phyloP scores from a whole-genome alignment of 2,797 vertebrate species.

The Manis javanica region DNA sequence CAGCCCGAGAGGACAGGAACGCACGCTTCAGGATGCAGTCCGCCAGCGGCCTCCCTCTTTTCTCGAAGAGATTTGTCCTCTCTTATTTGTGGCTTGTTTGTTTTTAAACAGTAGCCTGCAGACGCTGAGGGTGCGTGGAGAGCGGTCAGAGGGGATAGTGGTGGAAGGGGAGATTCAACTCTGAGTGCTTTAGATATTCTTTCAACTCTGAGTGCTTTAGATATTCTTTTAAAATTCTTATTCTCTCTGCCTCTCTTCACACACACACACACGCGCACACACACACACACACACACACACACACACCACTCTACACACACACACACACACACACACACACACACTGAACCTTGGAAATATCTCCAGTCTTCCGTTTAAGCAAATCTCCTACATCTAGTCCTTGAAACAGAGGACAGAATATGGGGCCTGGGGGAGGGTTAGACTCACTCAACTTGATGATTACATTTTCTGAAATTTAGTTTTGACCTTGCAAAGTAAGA shows the following conservation, averaged over 20 bases:
- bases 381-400: slow-evolving; percentile 30
- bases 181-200: neutral
- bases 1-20: neutral
- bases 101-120: neutral
- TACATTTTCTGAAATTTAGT: slow-evolving; percentile 55
- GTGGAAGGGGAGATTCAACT: neutral
- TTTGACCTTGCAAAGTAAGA: slow-evolving; percentile 54
- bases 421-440: neutral
- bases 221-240: neutral
- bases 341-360: neutral
- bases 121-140: neutral
- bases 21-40: neutral
- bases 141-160: neutral
- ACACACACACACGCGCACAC: neutral
- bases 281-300: neutral
- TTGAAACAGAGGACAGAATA: neutral
- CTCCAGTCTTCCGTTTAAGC: neutral
- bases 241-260: neutral
- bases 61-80: neutral
- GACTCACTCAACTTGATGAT: neutral
- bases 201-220: neutral
- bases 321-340: neutral
- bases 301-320: neutral
- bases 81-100: neutral
- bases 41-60: neutral